Conservation (phyloP, 1,140 invertebrate species). For the Macrocentrus cingulum region DNA sequence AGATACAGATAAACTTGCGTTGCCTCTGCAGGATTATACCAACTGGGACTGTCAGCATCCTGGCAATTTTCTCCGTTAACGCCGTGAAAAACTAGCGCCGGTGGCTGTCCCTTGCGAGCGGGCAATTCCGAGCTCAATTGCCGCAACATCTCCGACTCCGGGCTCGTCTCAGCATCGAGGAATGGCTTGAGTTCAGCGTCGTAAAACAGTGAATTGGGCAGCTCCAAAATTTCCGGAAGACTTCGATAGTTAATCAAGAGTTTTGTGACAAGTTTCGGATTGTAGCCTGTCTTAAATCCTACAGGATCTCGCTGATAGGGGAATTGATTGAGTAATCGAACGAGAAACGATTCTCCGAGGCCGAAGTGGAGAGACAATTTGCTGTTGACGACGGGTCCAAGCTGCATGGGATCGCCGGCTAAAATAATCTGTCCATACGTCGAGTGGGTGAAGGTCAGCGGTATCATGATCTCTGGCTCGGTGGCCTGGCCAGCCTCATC, state of each 20-base stretch:
- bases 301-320: conserved; percentile 69
- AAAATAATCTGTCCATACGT: conserved; percentile 72
- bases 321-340: conserved; percentile 66
- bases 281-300: conserved; percentile 63
- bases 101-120: conserved; percentile 47
- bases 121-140: conserved; percentile 43
- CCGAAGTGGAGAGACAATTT: conserved; percentile 66
- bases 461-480: conserved; percentile 85
- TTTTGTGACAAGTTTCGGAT: conserved; percentile 71
- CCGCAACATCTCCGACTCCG: conserved; percentile 44
- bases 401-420: conserved; percentile 89
- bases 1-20: conserved; percentile 68
- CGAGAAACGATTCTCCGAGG: conserved; percentile 71
- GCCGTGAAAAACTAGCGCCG: conserved; percentile 78
- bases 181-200: conserved; percentile 67
- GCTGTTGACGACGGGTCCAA: conserved; percentile 81
- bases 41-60: conserved; percentile 75
- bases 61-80: conserved; percentile 75
- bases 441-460: conserved; percentile 61
- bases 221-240: conserved; percentile 71
- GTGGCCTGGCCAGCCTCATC: conserved; percentile 91
- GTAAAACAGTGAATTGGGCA: conserved; percentile 85
- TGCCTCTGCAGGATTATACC: conserved; percentile 88
- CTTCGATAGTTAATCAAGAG: conserved; percentile 78
- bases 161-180: conserved; percentile 37